A percentile compares a stretch with the other conserved stretches of the same genome.
These are phyloP conservation scores for Tortricodes alternella DNA, from an alignment of 2,888 invertebrate species.

Conservation along the genomic window DNA sequence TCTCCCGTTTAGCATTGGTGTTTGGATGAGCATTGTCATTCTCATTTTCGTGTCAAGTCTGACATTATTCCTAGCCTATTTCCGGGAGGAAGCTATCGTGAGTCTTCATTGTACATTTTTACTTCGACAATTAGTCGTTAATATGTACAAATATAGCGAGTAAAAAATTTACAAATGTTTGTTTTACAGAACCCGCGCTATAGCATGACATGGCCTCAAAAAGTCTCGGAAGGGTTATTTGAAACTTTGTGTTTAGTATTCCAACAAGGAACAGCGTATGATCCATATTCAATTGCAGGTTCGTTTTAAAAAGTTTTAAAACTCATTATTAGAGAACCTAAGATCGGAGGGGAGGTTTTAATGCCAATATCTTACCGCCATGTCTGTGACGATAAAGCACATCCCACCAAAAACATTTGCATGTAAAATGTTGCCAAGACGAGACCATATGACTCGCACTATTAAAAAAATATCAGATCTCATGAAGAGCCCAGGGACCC, in stretches of 20 bases:
- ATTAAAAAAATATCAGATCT: too few species aligned
- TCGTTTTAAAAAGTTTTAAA: constrained; percentile 1
- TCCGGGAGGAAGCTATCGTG: constrained; percentile 19
- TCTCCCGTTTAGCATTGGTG: constrained; percentile 33
- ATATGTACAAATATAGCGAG: not conserved
- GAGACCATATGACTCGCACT: too few species aligned
- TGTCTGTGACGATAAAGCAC: too few species aligned
- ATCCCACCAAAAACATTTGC: too few species aligned
- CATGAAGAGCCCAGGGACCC: too few species aligned
- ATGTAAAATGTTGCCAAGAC: too few species aligned
- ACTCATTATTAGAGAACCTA: too few species aligned
- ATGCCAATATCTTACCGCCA: too few species aligned
- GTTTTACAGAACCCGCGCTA: constrained; percentile 13
- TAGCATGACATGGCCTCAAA: constrained; percentile 12
- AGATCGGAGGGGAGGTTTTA: too few species aligned
- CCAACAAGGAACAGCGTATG: constrained; percentile 33
- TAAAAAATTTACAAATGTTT: not conserved
- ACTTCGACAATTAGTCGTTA: not conserved
- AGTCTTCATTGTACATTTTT: not conserved
- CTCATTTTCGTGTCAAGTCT: constrained; percentile 7
- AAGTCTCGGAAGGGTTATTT: constrained; percentile 21
- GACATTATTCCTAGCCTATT: constrained; percentile 17
- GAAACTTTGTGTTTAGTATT: constrained; percentile 34
- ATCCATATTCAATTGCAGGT: constrained; percentile 31
- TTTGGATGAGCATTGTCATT: constrained; percentile 27